A percentile compares a stretch with the other conserved stretches of the same genome.
These are phyloP conservation scores for Zeus faber DNA, from an alignment of 2,113 vertebrate species.

Conservation along the genomic window DNA sequence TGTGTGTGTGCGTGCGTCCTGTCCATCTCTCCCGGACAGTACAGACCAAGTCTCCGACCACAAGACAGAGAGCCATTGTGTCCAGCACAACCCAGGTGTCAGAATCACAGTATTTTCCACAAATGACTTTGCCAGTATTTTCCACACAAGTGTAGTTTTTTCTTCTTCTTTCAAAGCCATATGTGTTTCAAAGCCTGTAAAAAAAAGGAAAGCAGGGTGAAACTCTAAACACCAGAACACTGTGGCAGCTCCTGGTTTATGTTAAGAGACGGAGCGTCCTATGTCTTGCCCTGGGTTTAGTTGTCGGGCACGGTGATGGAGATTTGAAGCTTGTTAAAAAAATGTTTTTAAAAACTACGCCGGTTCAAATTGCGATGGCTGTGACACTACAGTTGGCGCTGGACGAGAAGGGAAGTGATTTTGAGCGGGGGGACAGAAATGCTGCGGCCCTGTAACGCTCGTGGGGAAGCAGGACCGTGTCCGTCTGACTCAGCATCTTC, in stretches of 20 bases:
- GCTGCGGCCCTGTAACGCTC: no score
- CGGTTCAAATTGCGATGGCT: no score
- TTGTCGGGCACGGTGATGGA: background rate
- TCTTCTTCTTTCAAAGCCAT: conserved; percentile 32
- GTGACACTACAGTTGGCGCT: no score
- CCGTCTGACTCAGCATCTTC: conserved; percentile 28
- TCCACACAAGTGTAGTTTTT: conserved; percentile 26
- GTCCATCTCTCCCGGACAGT: background rate
- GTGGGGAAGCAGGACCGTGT: conserved; percentile 20
- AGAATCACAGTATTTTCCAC: conserved; percentile 47
- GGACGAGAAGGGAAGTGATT: no score
- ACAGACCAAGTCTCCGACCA: conserved; percentile 21
- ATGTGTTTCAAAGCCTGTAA: conserved; percentile 49
- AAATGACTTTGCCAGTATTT: conserved; percentile 39
- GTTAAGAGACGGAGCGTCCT: conserved; percentile 16
- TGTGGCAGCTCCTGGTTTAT: conserved; percentile 23
- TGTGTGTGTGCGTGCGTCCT: background rate
- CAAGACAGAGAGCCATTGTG: conserved; percentile 41
- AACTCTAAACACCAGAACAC: conserved; percentile 30
- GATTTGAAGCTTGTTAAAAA: no score
- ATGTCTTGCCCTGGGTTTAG: background rate
- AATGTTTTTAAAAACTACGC: no score
- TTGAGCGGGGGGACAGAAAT: no score
- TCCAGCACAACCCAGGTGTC: conserved; percentile 52
- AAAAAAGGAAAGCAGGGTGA: conserved; percentile 24